A percentile compares a stretch with the other conserved stretches of the same genome.
phyloP scores from a whole-genome alignment of 2,888 invertebrate species.

The Aphidius colemani region DNA sequence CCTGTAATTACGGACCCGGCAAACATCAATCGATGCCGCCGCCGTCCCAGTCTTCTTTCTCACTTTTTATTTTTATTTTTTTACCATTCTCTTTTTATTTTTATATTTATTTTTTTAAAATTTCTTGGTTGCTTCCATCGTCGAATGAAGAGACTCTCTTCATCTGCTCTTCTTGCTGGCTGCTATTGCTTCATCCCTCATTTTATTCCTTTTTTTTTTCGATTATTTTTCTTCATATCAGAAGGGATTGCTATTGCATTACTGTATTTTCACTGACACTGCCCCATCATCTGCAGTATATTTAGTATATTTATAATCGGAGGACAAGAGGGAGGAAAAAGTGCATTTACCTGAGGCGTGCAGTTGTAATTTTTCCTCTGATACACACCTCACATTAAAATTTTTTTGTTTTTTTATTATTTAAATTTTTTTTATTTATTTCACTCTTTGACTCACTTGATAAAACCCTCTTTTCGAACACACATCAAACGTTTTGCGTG shows the following conservation, averaged over 20 bases:
- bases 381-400: no score
- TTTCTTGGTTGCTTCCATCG: constrained; percentile 23
- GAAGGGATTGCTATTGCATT: constrained; percentile 3
- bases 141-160: constrained; percentile 15
- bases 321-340: no score
- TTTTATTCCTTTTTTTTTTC: constrained; percentile 19
- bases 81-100: constrained; percentile 33
- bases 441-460: no score
- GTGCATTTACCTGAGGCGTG: no score
- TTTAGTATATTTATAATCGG: no score
- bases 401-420: no score
- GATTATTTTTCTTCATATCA: constrained; percentile 5
- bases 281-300: no score
- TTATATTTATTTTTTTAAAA: constrained; percentile 32
- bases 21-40: constrained; percentile 60
- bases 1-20: constrained; percentile 60
- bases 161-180: constrained; percentile 19
- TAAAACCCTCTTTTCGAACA: no score
- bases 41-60: constrained; percentile 36
- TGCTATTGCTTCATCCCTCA: constrained; percentile 14
- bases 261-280: neutral
- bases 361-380: no score
- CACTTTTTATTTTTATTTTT: constrained; percentile 36
- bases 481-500: no score
- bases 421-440: constrained; percentile 10